phyloP scores from a whole-genome alignment of 2,797 vertebrate species.

The Amazona ochrocephala region DNA sequence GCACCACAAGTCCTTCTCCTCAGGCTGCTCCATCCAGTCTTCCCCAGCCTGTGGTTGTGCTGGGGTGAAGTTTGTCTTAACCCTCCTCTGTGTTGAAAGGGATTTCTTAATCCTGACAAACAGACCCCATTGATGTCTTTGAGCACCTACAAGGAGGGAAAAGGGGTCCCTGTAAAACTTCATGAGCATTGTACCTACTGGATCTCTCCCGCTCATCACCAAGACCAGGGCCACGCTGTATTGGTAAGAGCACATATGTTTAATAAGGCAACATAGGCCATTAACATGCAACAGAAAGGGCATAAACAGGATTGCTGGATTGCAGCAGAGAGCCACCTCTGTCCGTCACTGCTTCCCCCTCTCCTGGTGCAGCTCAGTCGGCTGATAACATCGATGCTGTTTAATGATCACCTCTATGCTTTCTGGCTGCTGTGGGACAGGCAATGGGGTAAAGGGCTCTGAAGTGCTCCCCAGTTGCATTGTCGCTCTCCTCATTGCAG shows the following conservation, averaged over 20 bases:
- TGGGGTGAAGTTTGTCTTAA: neutral
- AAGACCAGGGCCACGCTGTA: too few relatives aligned
- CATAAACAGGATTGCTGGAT: neutral
- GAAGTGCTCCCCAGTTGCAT: neutral
- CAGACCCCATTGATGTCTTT: fast-evolving
- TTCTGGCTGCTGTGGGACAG: neutral
- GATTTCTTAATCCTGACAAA: neutral
- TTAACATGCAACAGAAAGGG: neutral
- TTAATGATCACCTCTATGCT: neutral
- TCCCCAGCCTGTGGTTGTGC: neutral
- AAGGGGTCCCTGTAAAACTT: fast-evolving
- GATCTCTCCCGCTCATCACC: neutral
- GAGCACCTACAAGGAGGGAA: neutral
- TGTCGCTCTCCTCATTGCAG: neutral
- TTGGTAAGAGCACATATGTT: fast-evolving
- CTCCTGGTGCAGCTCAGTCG: neutral
- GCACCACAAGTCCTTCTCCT: neutral
- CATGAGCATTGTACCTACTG: neutral
- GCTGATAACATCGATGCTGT: fast-evolving
- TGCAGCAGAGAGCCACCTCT: neutral
- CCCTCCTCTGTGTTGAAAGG: neutral
- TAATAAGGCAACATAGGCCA: too few relatives aligned
- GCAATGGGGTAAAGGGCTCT: neutral
- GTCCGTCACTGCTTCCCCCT: fast-evolving
- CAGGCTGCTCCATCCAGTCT: neutral